Conservation (phyloP, 1,140 invertebrate species). For the Caligus rogercresseyi region DNA sequence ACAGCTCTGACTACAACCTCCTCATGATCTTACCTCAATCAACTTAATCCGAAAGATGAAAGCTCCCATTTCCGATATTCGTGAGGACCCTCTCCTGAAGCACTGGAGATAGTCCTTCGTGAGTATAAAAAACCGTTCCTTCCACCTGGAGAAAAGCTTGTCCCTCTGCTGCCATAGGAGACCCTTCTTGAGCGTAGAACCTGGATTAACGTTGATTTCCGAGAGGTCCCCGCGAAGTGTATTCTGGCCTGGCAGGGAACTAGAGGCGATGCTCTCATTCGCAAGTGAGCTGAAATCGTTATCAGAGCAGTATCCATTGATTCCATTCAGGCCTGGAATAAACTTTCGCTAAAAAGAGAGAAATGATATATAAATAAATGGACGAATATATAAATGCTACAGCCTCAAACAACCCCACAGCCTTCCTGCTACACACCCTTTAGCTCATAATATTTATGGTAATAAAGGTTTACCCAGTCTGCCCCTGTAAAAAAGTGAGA, state of each 20-base stretch:
- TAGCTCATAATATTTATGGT: too few relatives aligned
- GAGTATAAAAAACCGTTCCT: slow-evolving; percentile 26
- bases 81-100: slow-evolving; percentile 26
- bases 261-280: neutral
- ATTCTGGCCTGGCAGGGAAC: neutral
- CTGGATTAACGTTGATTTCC: neutral
- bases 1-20: too few relatives aligned
- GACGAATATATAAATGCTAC: too few relatives aligned
- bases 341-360: neutral
- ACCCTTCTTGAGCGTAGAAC: slow-evolving; percentile 13
- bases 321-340: neutral
- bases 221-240: neutral
- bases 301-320: neutral
- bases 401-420: too few relatives aligned
- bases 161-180: slow-evolving; percentile 20
- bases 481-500: too few relatives aligned
- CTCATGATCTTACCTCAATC: neutral
- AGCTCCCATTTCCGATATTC: slow-evolving; percentile 27
- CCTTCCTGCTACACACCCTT: too few relatives aligned
- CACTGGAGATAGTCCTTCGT: slow-evolving; percentile 27
- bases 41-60: slow-evolving; percentile 24
- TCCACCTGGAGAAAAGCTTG: slow-evolving; percentile 17
- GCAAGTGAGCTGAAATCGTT: neutral
- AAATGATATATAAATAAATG: neutral
- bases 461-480: too few relatives aligned